Evolutionary conservation across 2,888 invertebrate genomes (phyloP), one percentile per base, ranked within the genome.

Genomic region (Watsonalla binaria): DNA sequence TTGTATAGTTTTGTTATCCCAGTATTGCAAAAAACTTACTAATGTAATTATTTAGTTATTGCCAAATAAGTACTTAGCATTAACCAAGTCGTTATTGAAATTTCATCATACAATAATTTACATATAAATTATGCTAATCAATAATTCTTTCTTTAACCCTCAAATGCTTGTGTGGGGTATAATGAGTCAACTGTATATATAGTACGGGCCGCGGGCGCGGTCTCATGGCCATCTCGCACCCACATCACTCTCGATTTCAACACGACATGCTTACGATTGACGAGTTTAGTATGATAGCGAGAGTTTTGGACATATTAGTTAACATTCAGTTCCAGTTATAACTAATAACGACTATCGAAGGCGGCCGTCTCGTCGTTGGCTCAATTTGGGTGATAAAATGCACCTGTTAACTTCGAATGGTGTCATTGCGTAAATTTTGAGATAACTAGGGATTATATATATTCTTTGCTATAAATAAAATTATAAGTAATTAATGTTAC

Each of bases 231-330:
- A 60, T 69, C 73, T 64, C 59, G 57, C 75, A 71, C 58, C 69
- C 74, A 62, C 66, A 62, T 60, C 62, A 80, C 82, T 83, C 77
- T 83, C 79, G 65, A 62, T 82, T 82, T 79, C 79, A 65, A 70
- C 65, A 62, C 55, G 51, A 35, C 56, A 58, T 62, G 66, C 54
- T 63, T 63, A 64, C 53, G 61, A 53, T 58, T 55, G 56, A 56
- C 54, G 55, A 56, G 58, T 46, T 24, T 24, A 24, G 24, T 53
- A 24, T 46, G 13, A 33, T 14, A 49, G 35, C 47, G 33, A 45
- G 51, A 51, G 51, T 34, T 45, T 51, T 42, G 11, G 42, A 51
- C 42, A n/a, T 48, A 35, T 35, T 35, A 5, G 48, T 35, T 35
- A 5, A 35, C 37, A 37, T 49, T 39, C 5, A 5, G 42, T 11